phyloP scores from a whole-genome alignment of 2,888 invertebrate species.

The Molanna angustata region DNA sequence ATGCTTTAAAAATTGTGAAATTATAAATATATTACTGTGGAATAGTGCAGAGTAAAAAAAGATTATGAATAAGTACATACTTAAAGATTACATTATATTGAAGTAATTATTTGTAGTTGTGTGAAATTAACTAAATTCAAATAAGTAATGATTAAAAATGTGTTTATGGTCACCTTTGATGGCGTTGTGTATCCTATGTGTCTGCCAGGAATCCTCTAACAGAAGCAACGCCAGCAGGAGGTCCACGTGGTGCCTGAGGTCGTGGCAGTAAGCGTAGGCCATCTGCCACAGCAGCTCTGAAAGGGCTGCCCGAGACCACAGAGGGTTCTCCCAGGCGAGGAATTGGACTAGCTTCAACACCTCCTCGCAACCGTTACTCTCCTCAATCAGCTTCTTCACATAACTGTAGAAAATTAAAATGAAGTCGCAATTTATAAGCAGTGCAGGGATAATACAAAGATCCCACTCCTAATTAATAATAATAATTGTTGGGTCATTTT shows the following conservation, averaged over 20 bases:
- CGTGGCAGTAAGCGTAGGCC: constrained; percentile 90
- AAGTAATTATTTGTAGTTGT: too few relatives aligned
- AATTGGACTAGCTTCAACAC: constrained; percentile 87
- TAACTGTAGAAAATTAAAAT: constrained; percentile 59
- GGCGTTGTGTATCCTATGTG: constrained; percentile 89
- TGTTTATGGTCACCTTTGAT: constrained; percentile 68
- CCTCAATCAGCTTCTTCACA: constrained; percentile 93
- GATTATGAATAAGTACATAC: too few relatives aligned
- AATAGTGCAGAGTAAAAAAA: too few relatives aligned
- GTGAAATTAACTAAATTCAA: too few relatives aligned
- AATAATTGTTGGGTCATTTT: too few relatives aligned
- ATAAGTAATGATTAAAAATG: too few relatives aligned
- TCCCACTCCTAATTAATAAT: too few relatives aligned
- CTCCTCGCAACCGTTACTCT: constrained; percentile 89
- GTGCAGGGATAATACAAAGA: too few relatives aligned
- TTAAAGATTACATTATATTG: too few relatives aligned
- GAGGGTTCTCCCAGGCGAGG: constrained; percentile 96
- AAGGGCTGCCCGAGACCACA: constrained; percentile 85
- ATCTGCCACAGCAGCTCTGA: constrained; percentile 89
- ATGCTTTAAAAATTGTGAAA: too few relatives aligned
- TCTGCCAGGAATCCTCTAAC: constrained; percentile 95
- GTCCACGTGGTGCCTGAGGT: constrained; percentile 89
- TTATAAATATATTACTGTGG: too few relatives aligned
- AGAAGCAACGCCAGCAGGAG: constrained; percentile 81
- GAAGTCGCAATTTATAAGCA: too few relatives aligned